phyloP scores from a whole-genome alignment of 2,888 invertebrate species.

The Eumacrocentrus americanus region DNA sequence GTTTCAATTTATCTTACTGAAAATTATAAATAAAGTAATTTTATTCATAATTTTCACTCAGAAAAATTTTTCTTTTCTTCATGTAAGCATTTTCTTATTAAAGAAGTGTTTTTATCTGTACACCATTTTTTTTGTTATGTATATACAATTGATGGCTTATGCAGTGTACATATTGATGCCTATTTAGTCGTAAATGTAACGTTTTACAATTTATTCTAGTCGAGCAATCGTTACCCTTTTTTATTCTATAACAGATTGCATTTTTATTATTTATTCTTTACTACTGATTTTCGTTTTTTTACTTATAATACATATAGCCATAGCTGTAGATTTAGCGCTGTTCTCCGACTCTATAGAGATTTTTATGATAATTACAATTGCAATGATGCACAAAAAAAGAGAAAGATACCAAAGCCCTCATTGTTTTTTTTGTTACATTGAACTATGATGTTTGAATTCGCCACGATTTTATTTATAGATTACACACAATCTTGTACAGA shows the following conservation, averaged over 20 bases:
- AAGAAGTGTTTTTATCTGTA: not conserved
- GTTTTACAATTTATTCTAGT: slow-evolving; percentile 36
- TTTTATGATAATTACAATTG: not conserved
- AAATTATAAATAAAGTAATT: no score
- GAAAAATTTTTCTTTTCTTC: not conserved
- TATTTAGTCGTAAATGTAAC: slow-evolving; percentile 33
- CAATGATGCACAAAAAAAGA: not conserved
- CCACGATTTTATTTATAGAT: slow-evolving; percentile 36
- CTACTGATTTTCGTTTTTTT: not conserved
- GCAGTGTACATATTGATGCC: slow-evolving; percentile 38
- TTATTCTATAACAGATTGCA: not conserved
- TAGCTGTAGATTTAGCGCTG: no score
- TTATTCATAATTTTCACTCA: no score
- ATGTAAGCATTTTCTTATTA: not conserved
- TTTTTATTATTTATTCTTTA: not conserved
- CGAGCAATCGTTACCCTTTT: slow-evolving; percentile 23
- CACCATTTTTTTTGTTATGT: slow-evolving; percentile 32
- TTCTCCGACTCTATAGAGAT: no score
- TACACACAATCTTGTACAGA: slow-evolving; percentile 47
- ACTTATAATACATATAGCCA: slow-evolving; percentile 5
- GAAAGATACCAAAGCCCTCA: not conserved
- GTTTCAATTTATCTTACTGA: no score
- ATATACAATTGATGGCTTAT: slow-evolving; percentile 31
- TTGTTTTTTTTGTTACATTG: not conserved
- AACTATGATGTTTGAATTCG: not conserved